These are phyloP conservation scores for Batillaria attramentaria DNA, from an alignment of 1,140 invertebrate species.

Conservation along the genomic window DNA sequence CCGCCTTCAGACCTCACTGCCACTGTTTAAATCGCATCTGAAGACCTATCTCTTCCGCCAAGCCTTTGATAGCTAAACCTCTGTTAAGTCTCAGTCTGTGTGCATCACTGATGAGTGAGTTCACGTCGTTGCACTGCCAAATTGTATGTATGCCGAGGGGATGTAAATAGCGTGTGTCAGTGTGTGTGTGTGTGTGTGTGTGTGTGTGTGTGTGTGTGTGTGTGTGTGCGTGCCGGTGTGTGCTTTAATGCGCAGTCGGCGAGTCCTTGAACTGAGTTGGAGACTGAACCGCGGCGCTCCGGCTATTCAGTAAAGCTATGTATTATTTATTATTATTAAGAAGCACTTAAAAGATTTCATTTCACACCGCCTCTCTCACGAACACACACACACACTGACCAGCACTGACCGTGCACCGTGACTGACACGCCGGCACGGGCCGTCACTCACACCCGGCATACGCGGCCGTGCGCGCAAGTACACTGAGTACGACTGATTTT, in stretches of 20 bases:
- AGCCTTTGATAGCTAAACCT: neutral
- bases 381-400: too few relatives aligned
- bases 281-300: neutral
- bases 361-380: neutral
- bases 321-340: neutral
- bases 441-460: too few relatives aligned
- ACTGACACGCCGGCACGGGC: too few relatives aligned
- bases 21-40: too few relatives aligned
- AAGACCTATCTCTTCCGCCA: neutral
- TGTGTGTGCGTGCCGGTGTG: neutral
- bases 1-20: neutral
- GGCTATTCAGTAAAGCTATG: neutral
- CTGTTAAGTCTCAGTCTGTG: neutral
- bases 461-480: too few relatives aligned
- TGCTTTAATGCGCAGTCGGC: neutral
- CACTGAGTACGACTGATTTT: too few relatives aligned
- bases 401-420: too few relatives aligned
- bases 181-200: neutral
- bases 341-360: neutral
- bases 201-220: constrained; percentile 1
- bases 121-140: too few relatives aligned
- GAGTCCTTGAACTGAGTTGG: neutral
- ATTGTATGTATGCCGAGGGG: neutral
- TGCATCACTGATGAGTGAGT: too few relatives aligned
- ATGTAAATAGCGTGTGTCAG: neutral